Percentiles rank a stretch among this genome's conserved stretches.
Conservation (phyloP, 2,113 vertebrate species). For the Brachyhypopomus occidentalis region DNA sequence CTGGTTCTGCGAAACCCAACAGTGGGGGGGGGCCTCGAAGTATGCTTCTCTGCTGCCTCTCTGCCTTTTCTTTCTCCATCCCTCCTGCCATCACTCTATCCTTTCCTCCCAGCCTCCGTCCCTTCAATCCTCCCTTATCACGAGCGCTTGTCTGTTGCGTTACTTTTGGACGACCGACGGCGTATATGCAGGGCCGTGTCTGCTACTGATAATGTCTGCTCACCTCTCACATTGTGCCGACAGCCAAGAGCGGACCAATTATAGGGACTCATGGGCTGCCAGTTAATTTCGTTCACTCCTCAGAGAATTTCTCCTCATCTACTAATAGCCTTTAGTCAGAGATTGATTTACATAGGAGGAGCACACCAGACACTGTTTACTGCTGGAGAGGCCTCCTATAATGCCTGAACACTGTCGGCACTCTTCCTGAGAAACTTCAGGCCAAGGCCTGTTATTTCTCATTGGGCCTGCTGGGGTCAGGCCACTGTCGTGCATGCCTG, state of each 20-base stretch:
- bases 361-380: not conserved
- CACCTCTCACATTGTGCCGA: slow-evolving; percentile 2
- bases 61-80: not conserved
- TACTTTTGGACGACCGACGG: not conserved
- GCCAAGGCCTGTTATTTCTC: slow-evolving; percentile 11
- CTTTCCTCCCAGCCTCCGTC: not conserved
- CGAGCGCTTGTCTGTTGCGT: not conserved
- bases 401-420: not conserved
- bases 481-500: not conserved
- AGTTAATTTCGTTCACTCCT: slow-evolving; percentile 29
- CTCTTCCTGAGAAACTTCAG: not conserved
- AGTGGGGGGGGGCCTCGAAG: not conserved
- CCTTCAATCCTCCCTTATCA: not conserved
- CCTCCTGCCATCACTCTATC: not conserved
- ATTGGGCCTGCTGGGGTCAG: not conserved
- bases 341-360: not conserved
- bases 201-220: not conserved
- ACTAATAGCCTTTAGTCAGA: not conserved
- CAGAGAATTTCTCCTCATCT: slow-evolving; percentile 12
- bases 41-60: not conserved
- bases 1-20: slow-evolving; percentile 12
- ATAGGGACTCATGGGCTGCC: slow-evolving; percentile 11
- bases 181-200: not conserved
- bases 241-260: slow-evolving; percentile 27
- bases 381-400: not conserved